Evolutionary conservation across 2,888 invertebrate genomes (phyloP), one percentile per base, ranked within the genome.

Genomic region (Shargacucullia verbasci): DNA sequence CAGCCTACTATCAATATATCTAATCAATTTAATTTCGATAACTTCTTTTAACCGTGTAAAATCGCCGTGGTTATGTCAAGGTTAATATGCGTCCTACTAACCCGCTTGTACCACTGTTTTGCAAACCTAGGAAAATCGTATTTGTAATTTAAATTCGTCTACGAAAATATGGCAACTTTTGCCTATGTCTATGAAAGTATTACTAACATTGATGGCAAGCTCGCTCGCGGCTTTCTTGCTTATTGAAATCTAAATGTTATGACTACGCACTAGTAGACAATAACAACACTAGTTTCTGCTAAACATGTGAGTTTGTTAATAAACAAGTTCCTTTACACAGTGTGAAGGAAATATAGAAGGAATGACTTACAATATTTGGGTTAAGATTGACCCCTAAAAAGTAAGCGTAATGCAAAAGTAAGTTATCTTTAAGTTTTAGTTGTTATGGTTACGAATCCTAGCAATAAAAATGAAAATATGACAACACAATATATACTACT

Each of bases 21-120:
- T 68, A 76, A 68, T 72, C 52, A 73, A 59, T 63, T 55, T 11
- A 33, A 60, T 40, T 47, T 55, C 41, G 56, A 64, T 72, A 69
- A 80, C 58, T 64, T 73, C 63, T 73, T 10, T 74, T 78, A 50
- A 34, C 53, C 44, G 55, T 64, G 35, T 73, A 60, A 66, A 72
- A 73, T 60, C 71, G 61, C 69, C 58, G 55, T 46, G 62, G 73
- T 74, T 59, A 75, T 85, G 90, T 89, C 90, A 90, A 88, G 90
- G 90, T 71, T 76, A 83, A 66, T 62, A 70, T 55, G 71, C 73
- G 86, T 72, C 78, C 88, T 53, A 87, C 78, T 88, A 76, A 87
- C 87, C 72, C 47, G 61, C 50, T 78, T 74, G 45, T 1, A 56
- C 40, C 39, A 82, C 68, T 65, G 46, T 58, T 35, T 64, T 49